Conservation (phyloP, 2,797 vertebrate genomes). For the Urosaurus nigricauda region DNA sequence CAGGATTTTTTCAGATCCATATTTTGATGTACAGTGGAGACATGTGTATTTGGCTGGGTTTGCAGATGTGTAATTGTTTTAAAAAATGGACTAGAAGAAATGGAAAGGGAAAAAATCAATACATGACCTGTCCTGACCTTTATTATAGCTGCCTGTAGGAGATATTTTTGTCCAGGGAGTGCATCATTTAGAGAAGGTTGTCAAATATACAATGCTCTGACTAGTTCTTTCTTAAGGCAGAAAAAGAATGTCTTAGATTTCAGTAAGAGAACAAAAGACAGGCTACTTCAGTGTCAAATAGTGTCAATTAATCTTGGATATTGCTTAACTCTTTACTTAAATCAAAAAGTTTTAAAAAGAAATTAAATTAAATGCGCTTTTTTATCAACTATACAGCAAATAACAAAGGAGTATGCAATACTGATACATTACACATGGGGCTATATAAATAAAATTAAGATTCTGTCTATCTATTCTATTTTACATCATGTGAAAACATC, state of each 20-base stretch:
- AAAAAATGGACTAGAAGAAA: background rate
- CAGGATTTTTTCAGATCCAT: no score
- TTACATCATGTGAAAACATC: no score
- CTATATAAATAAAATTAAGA: no score
- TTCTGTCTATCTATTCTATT: no score
- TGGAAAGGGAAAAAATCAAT: background rate
- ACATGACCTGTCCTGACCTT: constrained; percentile 20
- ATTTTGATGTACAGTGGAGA: background rate
- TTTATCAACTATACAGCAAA: background rate
- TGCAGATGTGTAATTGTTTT: background rate
- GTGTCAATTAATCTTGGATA: background rate
- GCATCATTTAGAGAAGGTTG: constrained; percentile 18
- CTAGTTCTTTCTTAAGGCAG: constrained; percentile 22
- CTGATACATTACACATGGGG: background rate
- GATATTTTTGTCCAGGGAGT: constrained; percentile 31
- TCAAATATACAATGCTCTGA: constrained; percentile 49
- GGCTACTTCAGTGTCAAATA: background rate
- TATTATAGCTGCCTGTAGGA: constrained; percentile 32
- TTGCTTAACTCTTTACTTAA: background rate
- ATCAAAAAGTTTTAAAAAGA: background rate
- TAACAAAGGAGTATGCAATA: background rate
- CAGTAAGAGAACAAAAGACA: background rate
- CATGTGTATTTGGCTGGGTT: background rate
- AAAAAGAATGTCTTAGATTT: background rate
- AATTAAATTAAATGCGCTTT: background rate